Evolutionary conservation across 2,888 invertebrate species (phyloP), one percentile per base, ranked within the genome.

Genomic region (Cactoblastis cactorum): DNA sequence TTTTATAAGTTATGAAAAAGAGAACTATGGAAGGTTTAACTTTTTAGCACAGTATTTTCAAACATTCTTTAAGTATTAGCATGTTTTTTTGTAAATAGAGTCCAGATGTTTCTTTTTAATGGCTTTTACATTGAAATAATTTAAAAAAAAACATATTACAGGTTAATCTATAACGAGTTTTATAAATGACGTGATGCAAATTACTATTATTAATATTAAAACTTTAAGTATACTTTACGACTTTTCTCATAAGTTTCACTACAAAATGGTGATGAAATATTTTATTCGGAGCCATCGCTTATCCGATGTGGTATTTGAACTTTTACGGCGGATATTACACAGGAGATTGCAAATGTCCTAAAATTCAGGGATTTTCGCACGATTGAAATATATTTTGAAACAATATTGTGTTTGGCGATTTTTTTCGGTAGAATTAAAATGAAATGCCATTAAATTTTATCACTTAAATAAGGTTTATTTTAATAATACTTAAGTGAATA

Each of bases 271-370:
- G 4, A 6, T 6, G n/a, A 28, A 6, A 1, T 28, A 4, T 28
- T 9, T 28, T 28, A 22, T 22, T 14, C n/a, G 35, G 15, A 35
- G 14, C 14, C 28, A 14, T 8, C 6, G 12, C 22, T 3, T 28
- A 28, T 9, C 6, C 11, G 5, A 14, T 15, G 14, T 15, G 2
- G 4, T 43, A 12, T 43, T 24, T 19, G 1, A 56, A 56, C 50
- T 67, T 69, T 56, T 54, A 57, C 54, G 50, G 57, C 72, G 73
- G 73, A 74, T 71, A 74, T 74, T 72, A 63, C 62, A 50, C 62
- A 68, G 73, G 73, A 73, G 72, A 73, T 72, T 73, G 72, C 47
- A 15, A 35, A 63, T 59, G 57, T 59, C 38, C 49, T 49, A 49
- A 32, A 39, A 28, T 33, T 9, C 8, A 14, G 35, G 6, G 34